Evolutionary conservation across 2,113 vertebrate genomes (phyloP).

Genomic region (Hippocampus guttulatus): DNA sequence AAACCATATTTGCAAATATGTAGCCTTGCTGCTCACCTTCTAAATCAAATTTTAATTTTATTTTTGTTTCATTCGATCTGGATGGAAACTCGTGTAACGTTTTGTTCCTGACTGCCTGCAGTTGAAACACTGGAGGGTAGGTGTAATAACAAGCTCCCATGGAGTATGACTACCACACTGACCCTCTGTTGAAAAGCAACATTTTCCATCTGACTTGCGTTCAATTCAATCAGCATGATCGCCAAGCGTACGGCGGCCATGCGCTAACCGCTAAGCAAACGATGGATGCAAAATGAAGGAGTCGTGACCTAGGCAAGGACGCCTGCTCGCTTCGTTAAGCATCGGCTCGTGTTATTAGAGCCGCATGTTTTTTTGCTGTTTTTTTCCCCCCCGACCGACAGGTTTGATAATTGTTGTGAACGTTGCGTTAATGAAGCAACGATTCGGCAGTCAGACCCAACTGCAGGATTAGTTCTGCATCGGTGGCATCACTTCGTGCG

Average conservation of each 20-base stretch:
- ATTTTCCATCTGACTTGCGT: conserved; percentile 45
- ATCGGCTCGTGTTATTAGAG: conserved; percentile 1
- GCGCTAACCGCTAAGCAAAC: conserved; percentile 11
- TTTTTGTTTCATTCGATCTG: conserved; percentile 19
- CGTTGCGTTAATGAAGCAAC: conserved; percentile 44
- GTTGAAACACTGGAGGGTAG: conserved; percentile 3
- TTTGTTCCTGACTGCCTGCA: conserved; percentile 12
- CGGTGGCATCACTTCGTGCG: neutral
- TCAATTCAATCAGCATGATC: conserved; percentile 43
- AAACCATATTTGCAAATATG: neutral
- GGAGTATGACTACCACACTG: conserved; percentile 27
- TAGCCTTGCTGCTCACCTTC: neutral
- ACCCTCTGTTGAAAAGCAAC: conserved; percentile 15
- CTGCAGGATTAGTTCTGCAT: conserved; percentile 22
- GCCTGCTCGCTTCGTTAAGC: conserved; percentile 16
- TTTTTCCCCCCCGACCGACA: neutral
- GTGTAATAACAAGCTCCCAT: conserved; percentile 39
- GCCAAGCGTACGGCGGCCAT: conserved; percentile 7
- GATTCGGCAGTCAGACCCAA: conserved; percentile 31
- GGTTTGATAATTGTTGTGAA: conserved; percentile 49
- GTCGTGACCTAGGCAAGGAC: conserved; percentile 24
- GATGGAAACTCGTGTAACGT: conserved; percentile 18
- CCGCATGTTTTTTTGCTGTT: conserved; percentile 2
- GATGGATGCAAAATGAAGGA: conserved; percentile 30
- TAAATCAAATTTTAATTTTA: neutral